Conservation (phyloP, 1,140 invertebrate species). For the Leguminivora glycinivorella region DNA sequence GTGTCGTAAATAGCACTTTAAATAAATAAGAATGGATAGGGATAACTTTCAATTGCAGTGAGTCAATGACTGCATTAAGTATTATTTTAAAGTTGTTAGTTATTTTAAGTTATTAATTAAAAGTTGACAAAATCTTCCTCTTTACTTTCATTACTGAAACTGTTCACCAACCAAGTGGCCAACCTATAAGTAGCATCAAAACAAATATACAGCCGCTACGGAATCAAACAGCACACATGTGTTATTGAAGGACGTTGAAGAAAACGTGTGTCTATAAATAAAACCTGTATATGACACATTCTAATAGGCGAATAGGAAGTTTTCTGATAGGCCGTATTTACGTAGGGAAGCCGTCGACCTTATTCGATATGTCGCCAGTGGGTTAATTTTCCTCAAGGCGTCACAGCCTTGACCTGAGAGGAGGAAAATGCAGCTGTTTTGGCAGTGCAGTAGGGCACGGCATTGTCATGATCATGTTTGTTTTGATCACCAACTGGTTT, state of each 20-base stretch:
- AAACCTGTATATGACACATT: conserved; percentile 14
- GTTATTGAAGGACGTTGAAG: background rate
- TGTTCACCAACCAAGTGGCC: too few species aligned
- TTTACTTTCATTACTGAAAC: too few species aligned
- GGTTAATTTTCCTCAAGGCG: conserved; percentile 20
- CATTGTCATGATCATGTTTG: background rate
- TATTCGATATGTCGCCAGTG: background rate
- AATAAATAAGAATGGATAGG: too few species aligned
- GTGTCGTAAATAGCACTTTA: too few species aligned
- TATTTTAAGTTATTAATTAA: too few species aligned
- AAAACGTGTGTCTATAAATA: background rate
- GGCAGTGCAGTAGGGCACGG: background rate
- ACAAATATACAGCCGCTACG: too few species aligned
- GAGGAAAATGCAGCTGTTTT: conserved; percentile 17
- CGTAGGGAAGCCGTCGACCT: conserved; percentile 8
- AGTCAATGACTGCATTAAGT: too few species aligned
- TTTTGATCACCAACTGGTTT: background rate
- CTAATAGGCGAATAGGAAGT: conserved; percentile 15
- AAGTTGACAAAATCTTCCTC: too few species aligned
- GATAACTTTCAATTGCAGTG: too few species aligned
- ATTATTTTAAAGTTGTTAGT: too few species aligned
- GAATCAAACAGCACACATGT: too few species aligned
- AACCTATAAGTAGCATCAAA: too few species aligned
- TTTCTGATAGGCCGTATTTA: background rate
- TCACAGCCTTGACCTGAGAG: conserved; percentile 6